These are phyloP conservation scores for Aleiodes sp. DNA, from an alignment of 1,140 invertebrate genomes.

Conservation along the genomic window DNA sequence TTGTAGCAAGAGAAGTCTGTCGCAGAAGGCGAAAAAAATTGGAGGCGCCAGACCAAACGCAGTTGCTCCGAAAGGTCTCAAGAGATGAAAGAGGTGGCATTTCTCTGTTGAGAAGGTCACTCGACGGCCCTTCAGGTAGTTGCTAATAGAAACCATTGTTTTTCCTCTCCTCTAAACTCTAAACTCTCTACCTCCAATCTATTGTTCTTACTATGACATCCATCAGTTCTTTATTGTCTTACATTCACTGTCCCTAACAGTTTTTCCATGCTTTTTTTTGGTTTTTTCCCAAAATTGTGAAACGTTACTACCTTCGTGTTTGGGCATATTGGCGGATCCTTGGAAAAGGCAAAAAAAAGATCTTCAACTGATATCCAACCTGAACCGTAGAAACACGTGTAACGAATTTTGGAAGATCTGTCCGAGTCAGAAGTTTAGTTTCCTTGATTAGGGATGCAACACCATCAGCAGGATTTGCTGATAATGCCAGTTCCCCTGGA, in stretches of 20 bases:
- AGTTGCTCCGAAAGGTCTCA: background rate
- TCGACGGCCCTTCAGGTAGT: background rate
- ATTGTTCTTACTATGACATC: background rate
- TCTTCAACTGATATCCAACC: background rate
- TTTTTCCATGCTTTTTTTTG: background rate
- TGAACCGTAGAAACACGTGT: background rate
- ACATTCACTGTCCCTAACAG: too few relatives aligned
- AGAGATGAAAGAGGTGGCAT: background rate
- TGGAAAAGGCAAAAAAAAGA: background rate
- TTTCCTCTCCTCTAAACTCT: background rate
- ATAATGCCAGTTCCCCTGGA: background rate
- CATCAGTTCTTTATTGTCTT: background rate
- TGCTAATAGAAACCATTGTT: background rate
- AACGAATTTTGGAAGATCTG: background rate
- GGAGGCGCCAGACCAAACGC: background rate
- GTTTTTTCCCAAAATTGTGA: background rate
- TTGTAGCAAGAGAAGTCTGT: background rate
- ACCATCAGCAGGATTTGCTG: background rate
- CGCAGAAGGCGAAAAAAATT: background rate
- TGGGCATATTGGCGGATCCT: background rate
- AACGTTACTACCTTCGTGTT: background rate
- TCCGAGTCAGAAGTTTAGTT: too few relatives aligned
- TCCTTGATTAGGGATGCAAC: background rate
- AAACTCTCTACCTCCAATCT: background rate
- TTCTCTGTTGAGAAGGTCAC: background rate